Conservation (phyloP, 2,888 invertebrate genomes). For the Trachelus stipa region DNA sequence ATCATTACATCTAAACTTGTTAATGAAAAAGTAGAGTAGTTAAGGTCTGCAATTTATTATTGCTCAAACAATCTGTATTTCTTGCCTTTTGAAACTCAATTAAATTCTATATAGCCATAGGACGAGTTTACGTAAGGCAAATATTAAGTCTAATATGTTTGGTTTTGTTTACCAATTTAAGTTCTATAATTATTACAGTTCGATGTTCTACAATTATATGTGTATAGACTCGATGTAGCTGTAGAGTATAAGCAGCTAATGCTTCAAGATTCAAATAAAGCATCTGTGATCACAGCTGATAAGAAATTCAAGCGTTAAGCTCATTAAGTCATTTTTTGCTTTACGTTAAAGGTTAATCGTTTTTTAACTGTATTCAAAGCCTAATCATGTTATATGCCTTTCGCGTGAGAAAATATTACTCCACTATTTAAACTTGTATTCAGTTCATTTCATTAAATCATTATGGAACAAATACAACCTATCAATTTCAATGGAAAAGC, state of each 20-base stretch:
- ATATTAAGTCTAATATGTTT: not conserved
- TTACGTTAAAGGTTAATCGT: not conserved
- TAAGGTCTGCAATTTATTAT: not conserved
- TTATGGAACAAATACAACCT: not conserved
- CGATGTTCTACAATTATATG: not conserved
- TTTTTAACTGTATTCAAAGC: not conserved
- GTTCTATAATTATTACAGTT: not conserved
- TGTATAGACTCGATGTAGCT: not conserved
- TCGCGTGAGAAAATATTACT: not conserved
- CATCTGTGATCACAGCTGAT: not conserved
- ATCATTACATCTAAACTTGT: not conserved
- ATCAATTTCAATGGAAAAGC: not conserved
- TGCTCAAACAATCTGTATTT: not conserved
- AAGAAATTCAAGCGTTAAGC: not conserved
- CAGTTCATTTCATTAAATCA: not conserved
- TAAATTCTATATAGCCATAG: not conserved
- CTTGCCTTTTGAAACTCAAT: not conserved
- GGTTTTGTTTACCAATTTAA: not conserved
- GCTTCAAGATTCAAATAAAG: not conserved
- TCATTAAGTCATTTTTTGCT: not conserved
- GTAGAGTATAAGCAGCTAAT: not conserved
- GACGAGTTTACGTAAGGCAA: not conserved
- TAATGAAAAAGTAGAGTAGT: not conserved
- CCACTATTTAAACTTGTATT: not conserved
- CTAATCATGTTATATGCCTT: not conserved